These are phyloP conservation scores for Syngnathus scovelli DNA, from an alignment of 2,113 vertebrate genomes.

Conservation along the genomic window DNA sequence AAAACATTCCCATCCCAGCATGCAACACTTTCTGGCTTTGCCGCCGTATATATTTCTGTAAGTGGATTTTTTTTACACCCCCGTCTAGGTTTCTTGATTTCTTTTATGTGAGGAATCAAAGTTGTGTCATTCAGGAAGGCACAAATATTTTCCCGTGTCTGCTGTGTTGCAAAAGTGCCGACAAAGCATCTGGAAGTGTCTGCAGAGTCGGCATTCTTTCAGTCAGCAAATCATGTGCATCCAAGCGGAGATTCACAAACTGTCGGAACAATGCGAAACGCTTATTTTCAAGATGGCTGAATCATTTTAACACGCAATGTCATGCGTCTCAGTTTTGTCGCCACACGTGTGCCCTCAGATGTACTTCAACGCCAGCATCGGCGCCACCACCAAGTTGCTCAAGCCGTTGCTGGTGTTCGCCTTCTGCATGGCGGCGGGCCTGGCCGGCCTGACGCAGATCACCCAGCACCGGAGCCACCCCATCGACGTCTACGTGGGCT, in stretches of 20 bases:
- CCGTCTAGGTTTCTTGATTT: conserved; percentile 6
- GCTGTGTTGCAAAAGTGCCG: conserved; percentile 5
- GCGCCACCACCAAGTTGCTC: conserved; percentile 89
- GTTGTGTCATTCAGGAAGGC: background rate
- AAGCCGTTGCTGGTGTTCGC: conserved; percentile 91
- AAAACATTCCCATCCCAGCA: conserved; percentile 98
- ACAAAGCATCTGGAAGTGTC: background rate
- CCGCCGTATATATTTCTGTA: conserved; percentile 94
- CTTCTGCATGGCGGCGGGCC: conserved; percentile 86
- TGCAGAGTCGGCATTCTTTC: background rate
- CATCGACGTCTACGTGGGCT: conserved; percentile 88
- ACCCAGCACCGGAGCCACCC: conserved; percentile 96
- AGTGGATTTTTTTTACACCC: conserved; percentile 58
- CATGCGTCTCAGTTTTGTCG: too few relatives aligned
- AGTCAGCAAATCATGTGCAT: background rate
- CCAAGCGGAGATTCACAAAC: background rate
- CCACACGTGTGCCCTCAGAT: conserved; percentile 60
- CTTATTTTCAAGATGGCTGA: background rate
- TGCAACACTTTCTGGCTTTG: conserved; percentile 91
- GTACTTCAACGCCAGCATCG: conserved; percentile 95
- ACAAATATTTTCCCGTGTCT: background rate
- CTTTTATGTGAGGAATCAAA: background rate
- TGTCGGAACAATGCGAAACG: background rate
- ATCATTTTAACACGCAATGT: background rate
- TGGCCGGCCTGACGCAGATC: conserved; percentile 91